Percentiles rank a stretch among this genome's conserved stretches.
Evolutionary conservation across 2,797 vertebrate species (phyloP).

Genomic region (Craterocephalus amniculus): DNA sequence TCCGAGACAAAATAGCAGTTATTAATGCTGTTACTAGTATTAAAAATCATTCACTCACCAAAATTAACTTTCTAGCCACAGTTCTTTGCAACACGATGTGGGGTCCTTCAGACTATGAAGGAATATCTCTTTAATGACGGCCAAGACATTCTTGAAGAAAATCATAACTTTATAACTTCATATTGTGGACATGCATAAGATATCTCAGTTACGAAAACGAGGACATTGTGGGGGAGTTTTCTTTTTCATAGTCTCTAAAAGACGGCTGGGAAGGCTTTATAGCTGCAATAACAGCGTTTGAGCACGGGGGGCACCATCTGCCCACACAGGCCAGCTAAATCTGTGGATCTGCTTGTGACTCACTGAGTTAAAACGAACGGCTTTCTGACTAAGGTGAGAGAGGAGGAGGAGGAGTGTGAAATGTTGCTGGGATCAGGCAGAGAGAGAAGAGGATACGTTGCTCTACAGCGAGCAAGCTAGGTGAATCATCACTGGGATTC

Average conservation of each 20-base stretch:
- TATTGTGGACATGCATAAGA: conserved; percentile 27
- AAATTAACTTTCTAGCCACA: not conserved
- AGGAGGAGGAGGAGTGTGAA: conserved; percentile 71
- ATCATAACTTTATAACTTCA: conserved; percentile 21
- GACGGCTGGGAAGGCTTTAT: conserved; percentile 41
- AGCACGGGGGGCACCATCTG: conserved; percentile 75
- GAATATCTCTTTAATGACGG: conserved; percentile 18
- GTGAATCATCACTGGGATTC: conserved; percentile 77
- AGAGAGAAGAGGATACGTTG: conserved; percentile 54
- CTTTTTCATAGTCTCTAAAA: conserved; percentile 31
- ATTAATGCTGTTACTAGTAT: not conserved
- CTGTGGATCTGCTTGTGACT: conserved; percentile 69
- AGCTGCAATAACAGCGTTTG: conserved; percentile 67
- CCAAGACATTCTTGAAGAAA: not conserved
- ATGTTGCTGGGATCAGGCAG: conserved; percentile 44
- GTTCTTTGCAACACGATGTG: conserved; percentile 5
- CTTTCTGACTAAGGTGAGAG: conserved; percentile 66
- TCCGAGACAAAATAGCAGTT: not conserved
- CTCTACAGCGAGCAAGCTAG: conserved; percentile 38
- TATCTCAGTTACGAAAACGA: conserved; percentile 31
- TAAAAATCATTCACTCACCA: conserved; percentile 8
- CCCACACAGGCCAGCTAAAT: conserved; percentile 76
- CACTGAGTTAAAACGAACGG: conserved; percentile 50
- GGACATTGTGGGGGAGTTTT: conserved; percentile 46
- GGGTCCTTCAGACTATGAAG: conserved; percentile 17